These are phyloP conservation scores for Microplitis mediator DNA, from an alignment of 1,140 invertebrate genomes.

Conservation along the genomic window DNA sequence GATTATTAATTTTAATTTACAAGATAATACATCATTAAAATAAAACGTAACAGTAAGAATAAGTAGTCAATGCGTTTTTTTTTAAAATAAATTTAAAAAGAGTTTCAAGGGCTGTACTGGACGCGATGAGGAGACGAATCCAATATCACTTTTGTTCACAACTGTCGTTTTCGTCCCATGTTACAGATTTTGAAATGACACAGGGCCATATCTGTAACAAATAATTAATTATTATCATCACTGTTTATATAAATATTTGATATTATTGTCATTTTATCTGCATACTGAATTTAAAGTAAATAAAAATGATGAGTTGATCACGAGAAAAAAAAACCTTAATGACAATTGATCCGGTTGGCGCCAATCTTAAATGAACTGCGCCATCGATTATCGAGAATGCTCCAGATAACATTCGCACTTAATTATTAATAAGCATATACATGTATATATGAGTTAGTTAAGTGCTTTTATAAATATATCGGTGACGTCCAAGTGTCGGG, in stretches of 20 bases:
- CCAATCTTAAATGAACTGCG: constrained; percentile 13
- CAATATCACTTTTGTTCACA: constrained; percentile 36
- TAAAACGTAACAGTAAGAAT: no score
- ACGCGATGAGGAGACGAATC: neutral
- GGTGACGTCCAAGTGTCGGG: constrained; percentile 32
- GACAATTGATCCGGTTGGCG: constrained; percentile 17
- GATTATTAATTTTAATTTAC: no score
- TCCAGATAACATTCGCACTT: constrained; percentile 5
- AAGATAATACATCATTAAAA: no score
- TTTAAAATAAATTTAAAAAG: neutral
- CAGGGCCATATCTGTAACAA: constrained; percentile 62
- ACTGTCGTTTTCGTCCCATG: constrained; percentile 65
- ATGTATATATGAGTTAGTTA: constrained; percentile 25
- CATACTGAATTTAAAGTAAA: neutral
- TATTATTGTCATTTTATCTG: no score
- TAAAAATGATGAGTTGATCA: neutral
- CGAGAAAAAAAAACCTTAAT: neutral
- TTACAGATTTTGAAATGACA: constrained; percentile 72
- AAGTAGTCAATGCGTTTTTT: neutral
- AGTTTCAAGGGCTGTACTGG: constrained; percentile 7
- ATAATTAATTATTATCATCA: neutral
- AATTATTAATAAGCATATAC: constrained; percentile 2
- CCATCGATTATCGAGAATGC: constrained; percentile 19
- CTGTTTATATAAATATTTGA: neutral
- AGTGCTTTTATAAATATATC: constrained; percentile 27